Percentiles rank a stretch among this genome's conserved stretches.
These are phyloP conservation scores for Drosophila melanogaster DNA, from an alignment of 1,140 invertebrate genomes.

Conservation along the genomic window Release_6_plus_ISO1_MT NT_037436.4:2460001-2460500, in stretches of 20 bases:
- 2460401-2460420: slow-evolving; percentile 6
- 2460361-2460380: slow-evolving; percentile 33
- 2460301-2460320: slow-evolving; percentile 25
- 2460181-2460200: neutral
- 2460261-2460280: slow-evolving; percentile 50
- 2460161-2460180: neutral
- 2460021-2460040: slow-evolving; percentile 9
- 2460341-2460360: slow-evolving; percentile 42
- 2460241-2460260: too few species aligned
- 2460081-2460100: slow-evolving; percentile 87
- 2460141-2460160: slow-evolving; percentile 50
- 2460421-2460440: slow-evolving; percentile 4
- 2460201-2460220: slow-evolving; percentile 7
- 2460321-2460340: slow-evolving; percentile 29
- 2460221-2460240: neutral
- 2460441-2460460: slow-evolving; percentile 1
- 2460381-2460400: slow-evolving; percentile 36
- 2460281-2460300: slow-evolving; percentile 66
- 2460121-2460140: slow-evolving; percentile 85
- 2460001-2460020: slow-evolving; percentile 21
- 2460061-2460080: slow-evolving; percentile 84
- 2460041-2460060: slow-evolving; percentile 18
- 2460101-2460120: slow-evolving; percentile 87
- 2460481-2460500: neutral
- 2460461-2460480: neutral